Evolutionary conservation across 2,888 invertebrate genomes (phyloP), one percentile per base, ranked within the genome.

Genomic region (Sicus ferrugineus): DNA sequence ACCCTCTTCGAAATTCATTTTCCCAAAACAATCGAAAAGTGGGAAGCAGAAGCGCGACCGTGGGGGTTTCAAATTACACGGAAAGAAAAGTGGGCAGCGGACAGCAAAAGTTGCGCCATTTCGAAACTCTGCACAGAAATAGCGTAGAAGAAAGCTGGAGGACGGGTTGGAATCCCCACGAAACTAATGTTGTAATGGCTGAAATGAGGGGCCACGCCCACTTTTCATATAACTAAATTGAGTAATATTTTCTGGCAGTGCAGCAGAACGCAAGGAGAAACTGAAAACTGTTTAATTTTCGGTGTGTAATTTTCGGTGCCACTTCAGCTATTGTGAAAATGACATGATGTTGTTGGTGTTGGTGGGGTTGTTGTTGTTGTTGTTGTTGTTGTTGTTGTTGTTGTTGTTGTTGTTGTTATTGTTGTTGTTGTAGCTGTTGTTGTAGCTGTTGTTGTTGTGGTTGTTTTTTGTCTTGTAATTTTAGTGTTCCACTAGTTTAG

Each of bases 301-400:
- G n/a, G n/a, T 28, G n/a, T 63, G 16, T 42, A 28, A 6, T 46
- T 11, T 3, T 21, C 19, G 31, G 11, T 23, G 6, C 34, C 52
- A 19, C 64, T 48, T n/a, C n/a, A 30, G 62, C 2, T n/a, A n/a
- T n/a, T n/a, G n/a, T n/a, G n/a, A n/a, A n/a, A 56, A 23, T n/a
- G 28, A 26, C 2, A 34, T 62, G 2, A 16, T 30, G 62, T 46
- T 14, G 61, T 42, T 63, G 28, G 14, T 38, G 50, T 58, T 63
- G 34, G 48, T 71, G 65, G 67, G 58, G 23, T 67, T 59, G 42
- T 26, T 61, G 70, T 19, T 70, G 67, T 73, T 68, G 71, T 72
- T 72, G 72, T 69, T 69, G 65, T 72, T 68, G 72, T 23, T 59
- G 50, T 21, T 64, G 58, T 70, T 68, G 67, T 71, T 69, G 69